Evolutionary conservation across 2,113 vertebrate genomes (phyloP), one percentile per base, ranked within the genome.

Genomic region (Orycteropus afer): DNA sequence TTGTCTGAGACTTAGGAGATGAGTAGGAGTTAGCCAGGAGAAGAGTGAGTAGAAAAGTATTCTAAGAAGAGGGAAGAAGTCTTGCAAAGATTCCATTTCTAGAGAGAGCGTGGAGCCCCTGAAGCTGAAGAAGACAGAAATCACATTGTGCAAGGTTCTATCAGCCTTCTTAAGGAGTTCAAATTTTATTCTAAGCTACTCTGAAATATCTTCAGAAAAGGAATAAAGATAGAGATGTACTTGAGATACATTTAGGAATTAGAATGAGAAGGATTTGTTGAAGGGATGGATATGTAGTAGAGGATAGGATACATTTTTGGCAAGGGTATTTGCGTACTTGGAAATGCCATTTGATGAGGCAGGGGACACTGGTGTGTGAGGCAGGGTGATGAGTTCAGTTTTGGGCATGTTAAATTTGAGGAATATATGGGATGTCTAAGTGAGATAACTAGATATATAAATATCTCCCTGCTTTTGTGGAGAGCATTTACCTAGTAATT

Each of bases 151-250:
- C 10, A 82, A 71, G 51, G 49, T 67, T 55, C 34, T n/a, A 42
- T 49, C 51, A 89, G 37, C 5, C 15, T 82, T 87, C 69, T 71
- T 34, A 91, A 95, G 79, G 67, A 91, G 51, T 89, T 94, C 4
- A 47, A n/a, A 29, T 86, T 89, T 59, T 91, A 85, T 81, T 61
- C 73, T 76, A 61, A 92, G 51, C 15, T 57, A 89, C 3, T n/a
- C n/a, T n/a, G 37, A 67, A 55, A 37, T 76, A 3, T 49, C 84
- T 81, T 79, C 65, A 79, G 47, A 63, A 84, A 84, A 34, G n/a
- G 27, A 92, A 25, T 81, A 11, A 37, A 85, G 59, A 40, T n/a
- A 53, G 86, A 82, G 5, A 65, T 22, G 37, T 45, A 74, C 51
- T 85, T 88, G 74, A 77, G 47, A 40, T 63, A 83, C 53, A 47